Conservation (phyloP, 2,888 invertebrate genomes). For the Microplitis deprimator region DNA sequence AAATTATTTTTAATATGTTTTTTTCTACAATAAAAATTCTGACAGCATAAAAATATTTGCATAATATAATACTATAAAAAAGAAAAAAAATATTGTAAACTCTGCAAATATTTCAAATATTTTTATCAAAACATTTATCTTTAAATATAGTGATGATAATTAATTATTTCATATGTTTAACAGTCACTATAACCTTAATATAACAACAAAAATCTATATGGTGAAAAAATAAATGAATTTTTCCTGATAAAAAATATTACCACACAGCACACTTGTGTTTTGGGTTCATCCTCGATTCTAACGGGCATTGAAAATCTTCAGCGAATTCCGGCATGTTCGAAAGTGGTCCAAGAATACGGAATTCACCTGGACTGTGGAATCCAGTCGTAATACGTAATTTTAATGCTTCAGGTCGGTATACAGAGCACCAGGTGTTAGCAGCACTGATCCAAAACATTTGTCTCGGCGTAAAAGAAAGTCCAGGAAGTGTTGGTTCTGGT, state of each 20-base stretch:
- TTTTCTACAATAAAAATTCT: neutral
- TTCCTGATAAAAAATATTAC: slow-evolving; percentile 65
- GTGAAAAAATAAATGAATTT: slow-evolving; percentile 1
- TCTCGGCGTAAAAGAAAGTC: slow-evolving; percentile 79
- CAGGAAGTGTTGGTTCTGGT: slow-evolving; percentile 80
- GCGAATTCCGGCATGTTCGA: slow-evolving; percentile 77
- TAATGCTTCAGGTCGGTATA: slow-evolving; percentile 77
- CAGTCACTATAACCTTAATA: neutral
- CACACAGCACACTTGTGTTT: slow-evolving; percentile 76
- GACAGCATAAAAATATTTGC: neutral
- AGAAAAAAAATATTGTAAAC: neutral
- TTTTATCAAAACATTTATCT: neutral
- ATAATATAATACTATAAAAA: neutral
- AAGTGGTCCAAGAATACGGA: slow-evolving; percentile 77
- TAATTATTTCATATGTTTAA: neutral
- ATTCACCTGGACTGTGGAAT: slow-evolving; percentile 81
- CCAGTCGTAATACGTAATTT: slow-evolving; percentile 87
- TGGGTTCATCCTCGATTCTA: slow-evolving; percentile 77
- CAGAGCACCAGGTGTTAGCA: slow-evolving; percentile 78
- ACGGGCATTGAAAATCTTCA: slow-evolving; percentile 76
- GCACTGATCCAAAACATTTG: slow-evolving; percentile 79
- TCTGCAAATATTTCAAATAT: neutral
- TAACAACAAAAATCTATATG: neutral
- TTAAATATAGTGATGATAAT: neutral
- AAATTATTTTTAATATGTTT: neutral